Evolutionary conservation across 1,140 invertebrate species (phyloP), one percentile per base, ranked within the genome.

Genomic region (Trichomalopsis sarcophagae): DNA sequence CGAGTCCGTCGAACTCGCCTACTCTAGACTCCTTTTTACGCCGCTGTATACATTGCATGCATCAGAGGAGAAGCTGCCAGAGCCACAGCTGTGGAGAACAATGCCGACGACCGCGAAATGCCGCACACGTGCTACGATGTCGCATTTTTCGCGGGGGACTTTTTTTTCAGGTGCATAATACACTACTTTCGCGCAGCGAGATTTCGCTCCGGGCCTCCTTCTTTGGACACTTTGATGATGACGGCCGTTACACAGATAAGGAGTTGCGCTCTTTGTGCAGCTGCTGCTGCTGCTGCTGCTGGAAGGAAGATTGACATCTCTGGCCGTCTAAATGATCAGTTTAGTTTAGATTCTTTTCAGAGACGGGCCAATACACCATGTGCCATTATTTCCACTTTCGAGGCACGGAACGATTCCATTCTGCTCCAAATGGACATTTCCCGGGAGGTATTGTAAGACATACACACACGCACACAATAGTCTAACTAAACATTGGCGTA

Each of bases 1-100:
- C 73, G 36, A 75, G 73, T 75, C 30, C 73, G 36, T 75, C 73
- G 73, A 75, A 75, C 73, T 62, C 73, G 73, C 55, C 55, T n/a
- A 62, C 55, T 62, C 14, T n/a, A 62, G 55, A 62, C 55, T 62
- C 55, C 55, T 62, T 62, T 62, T 62, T 62, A 62, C 55, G 55
- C 21, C 33, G 33, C n/a, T 9, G 40, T 10, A 17, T 30, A 30
- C 36, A 6, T 30, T 30, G 11, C 36, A 6, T 30, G 10, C 6
- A 69, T 0, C 4, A 27, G 21, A 23, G 66, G 21, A n/a, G 66
- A 69, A n/a, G 68, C 44, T 50, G 40, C 75, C 9, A 55, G 44
- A 50, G 75, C 23, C 9, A 55, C 75, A 50, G 75, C 47, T 47
- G 75, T 75, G 17, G 33, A 36, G 73, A 75, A 75, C 73, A 75